Evolutionary conservation across 2,888 invertebrate species (phyloP).

Genomic region (Aproaerema taeniolella): DNA sequence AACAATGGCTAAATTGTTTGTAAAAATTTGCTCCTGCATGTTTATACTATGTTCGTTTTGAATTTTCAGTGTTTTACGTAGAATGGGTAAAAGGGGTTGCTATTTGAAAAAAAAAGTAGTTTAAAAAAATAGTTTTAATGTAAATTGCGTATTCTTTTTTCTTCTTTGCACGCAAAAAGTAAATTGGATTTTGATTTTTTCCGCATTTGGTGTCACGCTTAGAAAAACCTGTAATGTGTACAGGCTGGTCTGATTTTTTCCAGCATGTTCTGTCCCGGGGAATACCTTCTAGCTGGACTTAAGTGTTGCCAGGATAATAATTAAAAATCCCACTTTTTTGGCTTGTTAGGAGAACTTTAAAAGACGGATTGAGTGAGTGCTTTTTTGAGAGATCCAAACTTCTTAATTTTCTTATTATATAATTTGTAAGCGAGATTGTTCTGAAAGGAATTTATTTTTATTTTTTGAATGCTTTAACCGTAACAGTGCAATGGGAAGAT

Average conservation of each 20-base stretch:
- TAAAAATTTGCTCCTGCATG: no score
- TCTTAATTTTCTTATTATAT: no score
- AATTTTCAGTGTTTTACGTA: no score
- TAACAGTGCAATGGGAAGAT: constrained; percentile 21
- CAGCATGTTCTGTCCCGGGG: constrained; percentile 55
- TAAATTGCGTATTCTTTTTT: background rate
- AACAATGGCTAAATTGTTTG: no score
- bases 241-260: constrained; percentile 33
- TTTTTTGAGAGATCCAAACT: no score
- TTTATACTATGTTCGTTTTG: no score
- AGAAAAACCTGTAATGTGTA: constrained; percentile 35
- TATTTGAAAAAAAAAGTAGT: no score
- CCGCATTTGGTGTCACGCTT: constrained; percentile 59
- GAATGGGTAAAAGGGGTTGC: no score
- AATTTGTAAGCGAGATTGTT: constrained; percentile 16
- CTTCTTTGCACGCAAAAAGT: constrained; percentile 39
- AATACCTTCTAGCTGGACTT: constrained; percentile 49
- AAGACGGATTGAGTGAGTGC: no score
- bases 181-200: constrained; percentile 25
- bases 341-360: no score
- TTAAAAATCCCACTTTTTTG: no score
- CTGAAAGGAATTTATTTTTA: constrained; percentile 19
- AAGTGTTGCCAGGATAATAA: constrained; percentile 26
- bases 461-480: constrained; percentile 7
- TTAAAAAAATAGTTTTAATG: background rate